These are phyloP conservation scores for Polyploca ridens DNA, from an alignment of 2,888 invertebrate species.

Conservation along the genomic window DNA sequence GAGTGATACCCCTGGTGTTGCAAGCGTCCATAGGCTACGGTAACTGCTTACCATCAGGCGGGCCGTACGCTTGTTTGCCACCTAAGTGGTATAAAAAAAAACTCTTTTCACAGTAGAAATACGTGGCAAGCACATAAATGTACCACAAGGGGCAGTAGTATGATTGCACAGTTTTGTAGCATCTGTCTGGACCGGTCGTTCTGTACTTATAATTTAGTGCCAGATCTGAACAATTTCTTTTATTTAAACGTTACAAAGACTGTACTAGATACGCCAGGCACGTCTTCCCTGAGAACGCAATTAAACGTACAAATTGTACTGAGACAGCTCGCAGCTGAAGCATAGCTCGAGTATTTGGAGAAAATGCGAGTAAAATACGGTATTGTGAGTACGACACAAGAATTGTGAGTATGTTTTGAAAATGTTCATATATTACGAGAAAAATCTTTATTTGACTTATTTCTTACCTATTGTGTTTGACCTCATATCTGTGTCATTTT, in stretches of 20 bases:
- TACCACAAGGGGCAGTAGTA: too few relatives aligned
- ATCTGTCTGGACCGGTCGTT: background rate
- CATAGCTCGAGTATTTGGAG: background rate
- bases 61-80: too few relatives aligned
- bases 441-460: too few relatives aligned
- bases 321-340: background rate
- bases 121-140: too few relatives aligned
- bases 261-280: background rate
- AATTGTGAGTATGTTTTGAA: background rate
- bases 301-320: conserved; percentile 11
- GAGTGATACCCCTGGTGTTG: too few relatives aligned
- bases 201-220: background rate
- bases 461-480: too few relatives aligned
- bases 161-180: too few relatives aligned
- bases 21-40: too few relatives aligned
- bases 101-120: too few relatives aligned
- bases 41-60: too few relatives aligned
- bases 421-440: background rate
- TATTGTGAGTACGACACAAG: background rate
- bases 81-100: too few relatives aligned
- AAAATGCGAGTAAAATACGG: background rate
- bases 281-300: conserved; percentile 7
- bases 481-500: background rate
- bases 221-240: background rate
- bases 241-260: conserved; percentile 1